A percentile compares a stretch with the other conserved stretches of the same genome.
Evolutionary conservation across 2,888 invertebrate genomes (phyloP).

Genomic region (Lymantria monacha): DNA sequence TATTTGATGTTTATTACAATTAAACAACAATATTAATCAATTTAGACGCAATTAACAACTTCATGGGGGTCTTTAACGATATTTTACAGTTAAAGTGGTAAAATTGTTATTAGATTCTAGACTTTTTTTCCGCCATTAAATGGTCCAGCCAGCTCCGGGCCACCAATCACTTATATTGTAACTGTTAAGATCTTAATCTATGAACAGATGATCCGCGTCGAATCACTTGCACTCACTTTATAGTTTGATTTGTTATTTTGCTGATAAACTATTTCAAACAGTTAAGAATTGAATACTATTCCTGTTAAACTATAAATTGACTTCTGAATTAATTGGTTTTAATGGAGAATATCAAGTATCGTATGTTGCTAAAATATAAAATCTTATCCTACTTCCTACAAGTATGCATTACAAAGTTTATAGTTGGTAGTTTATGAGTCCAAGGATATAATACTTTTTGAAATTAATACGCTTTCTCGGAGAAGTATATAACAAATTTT

Average conservation of each 20-base stretch:
- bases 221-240: constrained; percentile 9
- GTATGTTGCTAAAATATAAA: too few relatives aligned
- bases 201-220: constrained; percentile 9
- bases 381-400: too few relatives aligned
- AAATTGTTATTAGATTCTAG: constrained; percentile 15
- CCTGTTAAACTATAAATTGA: constrained; percentile 12
- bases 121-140: constrained; percentile 12
- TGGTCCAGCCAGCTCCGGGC: constrained; percentile 2
- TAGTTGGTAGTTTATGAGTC: too few relatives aligned
- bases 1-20: constrained; percentile 30
- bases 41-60: constrained; percentile 17
- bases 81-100: constrained; percentile 14
- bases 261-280: constrained; percentile 5
- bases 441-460: too few relatives aligned
- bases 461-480: too few relatives aligned
- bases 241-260: constrained; percentile 11
- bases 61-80: constrained; percentile 19
- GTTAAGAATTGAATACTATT: constrained; percentile 6
- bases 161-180: constrained; percentile 12
- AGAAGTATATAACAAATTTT: too few relatives aligned
- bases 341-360: too few relatives aligned
- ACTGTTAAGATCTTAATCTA: constrained; percentile 12
- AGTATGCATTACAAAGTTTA: too few relatives aligned
- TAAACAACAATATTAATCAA: constrained; percentile 26
- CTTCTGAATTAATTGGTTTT: constrained; percentile 1